phyloP scores from a whole-genome alignment of 2,113 vertebrate genomes.

The Gallinago undulata region DNA sequence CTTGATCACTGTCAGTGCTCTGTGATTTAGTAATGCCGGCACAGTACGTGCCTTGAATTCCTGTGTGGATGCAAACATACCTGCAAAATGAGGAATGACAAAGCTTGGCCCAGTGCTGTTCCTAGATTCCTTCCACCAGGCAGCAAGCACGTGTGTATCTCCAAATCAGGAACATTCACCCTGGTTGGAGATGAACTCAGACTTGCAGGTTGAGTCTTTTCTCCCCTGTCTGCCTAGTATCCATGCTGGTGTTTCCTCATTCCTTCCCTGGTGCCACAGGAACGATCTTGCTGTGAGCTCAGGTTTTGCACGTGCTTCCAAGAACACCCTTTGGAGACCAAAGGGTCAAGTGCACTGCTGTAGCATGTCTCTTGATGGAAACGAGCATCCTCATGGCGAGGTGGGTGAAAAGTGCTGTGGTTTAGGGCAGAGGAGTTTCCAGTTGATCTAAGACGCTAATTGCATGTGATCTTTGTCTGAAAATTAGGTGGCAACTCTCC shows the following conservation, averaged over 20 bases:
- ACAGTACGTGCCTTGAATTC: not conserved
- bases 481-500: slow-evolving; percentile 40
- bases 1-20: not conserved
- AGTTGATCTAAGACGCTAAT: not conserved
- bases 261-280: slow-evolving; percentile 24
- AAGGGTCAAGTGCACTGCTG: not conserved
- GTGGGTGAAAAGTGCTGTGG: not conserved
- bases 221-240: not conserved
- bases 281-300: not conserved
- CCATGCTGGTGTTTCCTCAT: slow-evolving; percentile 34
- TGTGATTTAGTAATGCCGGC: not conserved
- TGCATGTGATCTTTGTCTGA: slow-evolving; percentile 30
- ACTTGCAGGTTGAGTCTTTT: slow-evolving; percentile 16
- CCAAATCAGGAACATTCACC: not conserved
- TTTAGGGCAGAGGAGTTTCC: not conserved
- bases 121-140: slow-evolving; percentile 2
- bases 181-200: not conserved
- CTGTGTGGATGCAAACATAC: not conserved
- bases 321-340: not conserved
- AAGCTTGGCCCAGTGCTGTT: not conserved
- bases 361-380: not conserved
- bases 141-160: not conserved
- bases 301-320: not conserved
- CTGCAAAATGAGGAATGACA: not conserved
- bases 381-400: rapidly evolving